A percentile compares a stretch with the other conserved stretches of the same genome.
These are phyloP conservation scores for Contarinia nasturtii DNA, from an alignment of 1,140 invertebrate genomes.

Conservation along the genomic window DNA sequence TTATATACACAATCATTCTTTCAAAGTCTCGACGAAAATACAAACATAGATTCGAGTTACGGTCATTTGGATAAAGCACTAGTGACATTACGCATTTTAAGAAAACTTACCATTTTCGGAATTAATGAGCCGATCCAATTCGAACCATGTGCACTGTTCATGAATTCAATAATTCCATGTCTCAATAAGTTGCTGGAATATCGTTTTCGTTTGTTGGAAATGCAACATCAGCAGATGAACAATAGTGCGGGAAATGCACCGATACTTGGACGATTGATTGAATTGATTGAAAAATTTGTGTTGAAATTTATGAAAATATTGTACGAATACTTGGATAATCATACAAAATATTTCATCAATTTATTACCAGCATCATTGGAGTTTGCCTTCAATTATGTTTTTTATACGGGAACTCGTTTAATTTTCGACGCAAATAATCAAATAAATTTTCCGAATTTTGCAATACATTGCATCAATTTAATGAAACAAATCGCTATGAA, in stretches of 20 bases:
- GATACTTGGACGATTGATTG: conserved; percentile 22
- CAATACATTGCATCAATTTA: conserved; percentile 75
- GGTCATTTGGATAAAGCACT: conserved; percentile 56
- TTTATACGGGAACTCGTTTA: conserved; percentile 40
- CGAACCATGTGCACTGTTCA: conserved; percentile 50
- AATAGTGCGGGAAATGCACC: background rate
- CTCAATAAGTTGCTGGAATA: conserved; percentile 58
- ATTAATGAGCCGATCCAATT: conserved; percentile 57
- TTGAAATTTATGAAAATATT: conserved; percentile 62
- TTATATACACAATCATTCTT: conserved; percentile 45
- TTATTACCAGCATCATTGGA: conserved; percentile 61
- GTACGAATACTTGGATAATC: conserved; percentile 49
- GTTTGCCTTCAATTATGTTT: conserved; percentile 68
- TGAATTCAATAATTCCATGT: conserved; percentile 57
- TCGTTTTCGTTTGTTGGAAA: conserved; percentile 14
- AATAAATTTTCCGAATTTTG: conserved; percentile 64
- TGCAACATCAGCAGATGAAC: conserved; percentile 2
- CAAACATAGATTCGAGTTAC: conserved; percentile 30
- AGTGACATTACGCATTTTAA: conserved; percentile 55
- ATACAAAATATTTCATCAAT: conserved; percentile 59
- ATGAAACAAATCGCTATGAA: conserved; percentile 67
- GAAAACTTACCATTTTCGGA: conserved; percentile 65
- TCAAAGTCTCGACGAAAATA: conserved; percentile 34
- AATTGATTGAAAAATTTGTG: conserved; percentile 59
- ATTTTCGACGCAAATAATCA: conserved; percentile 35